Conservation (phyloP, 2,888 invertebrate species). For the Gari tellinella region DNA sequence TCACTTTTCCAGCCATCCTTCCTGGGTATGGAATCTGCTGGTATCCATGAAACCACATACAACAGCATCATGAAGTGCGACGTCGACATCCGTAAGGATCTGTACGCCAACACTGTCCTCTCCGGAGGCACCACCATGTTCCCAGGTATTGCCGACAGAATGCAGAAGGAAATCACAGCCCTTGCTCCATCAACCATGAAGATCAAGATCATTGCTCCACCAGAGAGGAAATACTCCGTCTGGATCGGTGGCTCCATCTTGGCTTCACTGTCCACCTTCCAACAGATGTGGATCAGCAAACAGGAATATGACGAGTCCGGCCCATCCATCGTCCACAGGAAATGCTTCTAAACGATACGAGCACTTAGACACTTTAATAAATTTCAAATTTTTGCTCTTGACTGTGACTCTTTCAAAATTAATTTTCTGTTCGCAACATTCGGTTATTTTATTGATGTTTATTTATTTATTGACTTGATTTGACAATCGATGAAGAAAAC, state of each 20-base stretch:
- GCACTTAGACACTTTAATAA: no score
- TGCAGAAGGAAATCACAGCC: slow-evolving; percentile 98
- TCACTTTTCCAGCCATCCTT: slow-evolving; percentile 83
- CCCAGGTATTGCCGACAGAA: slow-evolving; percentile 97
- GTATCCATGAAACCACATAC: slow-evolving; percentile 83
- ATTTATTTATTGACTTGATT: no score
- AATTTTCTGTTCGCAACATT: no score
- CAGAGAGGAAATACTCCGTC: slow-evolving; percentile 88
- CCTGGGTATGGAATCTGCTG: slow-evolving; percentile 82
- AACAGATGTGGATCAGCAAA: slow-evolving; percentile 14
- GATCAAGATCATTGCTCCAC: slow-evolving; percentile 92
- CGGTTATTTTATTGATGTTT: no score
- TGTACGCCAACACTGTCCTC: slow-evolving; percentile 88
- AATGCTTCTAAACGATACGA: slow-evolving; percentile 3
- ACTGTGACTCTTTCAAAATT: no score
- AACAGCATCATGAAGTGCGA: slow-evolving; percentile 84
- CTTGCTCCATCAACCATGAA: slow-evolving; percentile 89
- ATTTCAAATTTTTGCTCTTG: no score
- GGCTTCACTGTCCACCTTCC: slow-evolving; percentile 10
- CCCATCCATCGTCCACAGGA: slow-evolving; percentile 11
- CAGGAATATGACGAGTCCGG: slow-evolving; percentile 11
- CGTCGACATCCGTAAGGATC: slow-evolving; percentile 83
- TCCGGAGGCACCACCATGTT: slow-evolving; percentile 98
- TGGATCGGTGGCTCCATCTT: slow-evolving; percentile 13
- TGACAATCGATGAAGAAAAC: no score